Evolutionary conservation across 1,140 invertebrate genomes (phyloP).

Genomic region (Achatina immaculata): DNA sequence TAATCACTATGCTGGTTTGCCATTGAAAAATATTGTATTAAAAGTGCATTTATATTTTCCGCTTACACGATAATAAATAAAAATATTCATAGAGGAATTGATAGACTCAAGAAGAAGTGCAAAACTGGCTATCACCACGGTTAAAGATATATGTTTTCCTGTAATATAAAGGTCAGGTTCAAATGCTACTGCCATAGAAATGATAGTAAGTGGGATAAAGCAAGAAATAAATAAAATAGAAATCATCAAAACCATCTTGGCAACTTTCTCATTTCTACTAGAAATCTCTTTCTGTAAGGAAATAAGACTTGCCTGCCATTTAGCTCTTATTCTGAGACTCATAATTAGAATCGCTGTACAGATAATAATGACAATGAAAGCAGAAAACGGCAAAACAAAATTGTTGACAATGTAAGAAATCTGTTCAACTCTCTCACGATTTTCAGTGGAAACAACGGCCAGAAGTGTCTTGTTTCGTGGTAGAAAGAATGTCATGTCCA

Average conservation of each 20-base stretch:
- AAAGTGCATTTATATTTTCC: neutral
- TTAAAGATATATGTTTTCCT: neutral
- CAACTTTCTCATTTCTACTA: neutral
- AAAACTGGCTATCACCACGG: neutral
- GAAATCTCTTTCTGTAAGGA: neutral
- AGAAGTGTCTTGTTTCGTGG: neutral
- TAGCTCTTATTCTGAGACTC: neutral
- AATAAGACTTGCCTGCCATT: neutral
- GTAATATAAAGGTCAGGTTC: neutral
- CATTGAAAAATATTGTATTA: neutral
- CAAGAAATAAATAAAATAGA: neutral
- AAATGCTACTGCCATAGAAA: neutral
- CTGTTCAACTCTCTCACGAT: neutral
- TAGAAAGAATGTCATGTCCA: neutral
- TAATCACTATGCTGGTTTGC: too few species aligned
- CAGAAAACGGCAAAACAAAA: neutral
- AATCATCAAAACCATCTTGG: conserved; percentile 13
- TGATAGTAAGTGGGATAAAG: conserved; percentile 6
- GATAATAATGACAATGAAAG: neutral
- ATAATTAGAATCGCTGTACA: neutral
- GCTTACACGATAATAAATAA: conserved; percentile 15
- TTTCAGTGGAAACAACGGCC: neutral
- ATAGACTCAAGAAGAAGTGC: neutral
- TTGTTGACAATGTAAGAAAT: conserved; percentile 3
- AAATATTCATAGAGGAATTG: conserved; percentile 17